phyloP scores from a whole-genome alignment of 2,888 invertebrate genomes.

The Epirrhoe tristata region DNA sequence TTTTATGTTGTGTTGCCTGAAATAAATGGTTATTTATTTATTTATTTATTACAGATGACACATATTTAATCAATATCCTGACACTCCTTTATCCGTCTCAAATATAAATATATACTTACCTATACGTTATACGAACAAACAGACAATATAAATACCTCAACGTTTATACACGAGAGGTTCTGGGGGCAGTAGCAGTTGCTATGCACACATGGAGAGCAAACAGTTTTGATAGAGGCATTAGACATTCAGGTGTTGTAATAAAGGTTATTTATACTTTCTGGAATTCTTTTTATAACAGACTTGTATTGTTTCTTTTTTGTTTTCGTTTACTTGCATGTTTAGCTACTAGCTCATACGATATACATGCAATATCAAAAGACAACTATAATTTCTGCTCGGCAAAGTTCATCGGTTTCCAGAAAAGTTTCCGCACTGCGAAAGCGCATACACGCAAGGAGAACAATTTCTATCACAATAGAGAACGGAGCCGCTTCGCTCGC shows the following conservation, averaged over 20 bases:
- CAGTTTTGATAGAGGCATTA: not conserved
- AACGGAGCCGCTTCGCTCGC: conserved; percentile 14
- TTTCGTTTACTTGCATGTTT: not conserved
- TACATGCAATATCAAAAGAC: not conserved
- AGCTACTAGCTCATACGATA: not conserved
- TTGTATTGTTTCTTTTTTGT: too few species aligned
- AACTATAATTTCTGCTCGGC: not conserved
- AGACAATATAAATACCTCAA: conserved; percentile 44
- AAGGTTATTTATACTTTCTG: not conserved
- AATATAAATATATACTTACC: conserved; percentile 42
- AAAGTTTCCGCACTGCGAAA: conserved; percentile 21
- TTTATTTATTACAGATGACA: conserved; percentile 17
- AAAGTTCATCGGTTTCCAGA: not conserved
- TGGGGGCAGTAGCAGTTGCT: conserved; percentile 20
- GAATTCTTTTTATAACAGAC: not conserved
- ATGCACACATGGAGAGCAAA: conserved; percentile 21
- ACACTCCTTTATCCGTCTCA: conserved; percentile 14
- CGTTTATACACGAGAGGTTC: conserved; percentile 23
- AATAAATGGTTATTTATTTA: too few species aligned
- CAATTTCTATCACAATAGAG: conserved; percentile 21
- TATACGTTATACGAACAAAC: conserved; percentile 27
- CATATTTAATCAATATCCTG: conserved; percentile 14
- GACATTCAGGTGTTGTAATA: conserved; percentile 4
- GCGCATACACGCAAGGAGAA: conserved; percentile 13
- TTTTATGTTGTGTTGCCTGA: too few species aligned